Base-by-base conservation (phyloP, 2,797 vertebrate species). In the Sebastiscus albofasciatus region DNA sequence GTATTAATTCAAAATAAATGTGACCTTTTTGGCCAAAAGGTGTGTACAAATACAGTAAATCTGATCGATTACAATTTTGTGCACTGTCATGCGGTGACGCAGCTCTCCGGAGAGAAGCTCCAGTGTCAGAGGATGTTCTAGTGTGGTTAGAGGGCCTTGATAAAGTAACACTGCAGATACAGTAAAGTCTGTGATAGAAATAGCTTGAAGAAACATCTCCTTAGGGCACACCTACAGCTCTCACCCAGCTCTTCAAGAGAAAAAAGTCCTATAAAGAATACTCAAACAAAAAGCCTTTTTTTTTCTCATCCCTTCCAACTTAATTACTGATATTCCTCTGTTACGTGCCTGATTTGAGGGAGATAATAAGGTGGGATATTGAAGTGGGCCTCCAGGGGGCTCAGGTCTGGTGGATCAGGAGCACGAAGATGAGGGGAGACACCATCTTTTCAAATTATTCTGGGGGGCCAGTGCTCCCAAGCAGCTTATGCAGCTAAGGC, bases 401-500 rank as follows among this genome's bases (percentile, higher is more conserved):
- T 92, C 80, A 39, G 86, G 92, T 92, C 93, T 93, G 83, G 88
- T 88, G 91, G 89, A 94, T 94, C 92, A 90, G 88, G 85, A 95
- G 93, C 95, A 95, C 52, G 75, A 84, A 94, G 91, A 93, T 96
- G 96, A 97, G 96, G 96, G 94, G 95, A 96, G 96, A 96, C 96
- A 95, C 96, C 97, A 97, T 98, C 97, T 97, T 98, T 98, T 98
- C 96, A 97, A 98, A 98, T 99, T 98, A 98, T 98, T 97, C 96
- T 96, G 95, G 95, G 97, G 97, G 97, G 96, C 95, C 94, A 96
- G 96, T 95, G 96, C 97, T 98, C 97, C 97, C 95, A 95, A 95
- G 96, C 97, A 98, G 97, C 97, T 98, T 98, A 97, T 96, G 96
- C 96, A 96, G 96, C 96, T 97, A 97, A 97, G 96, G 96, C 97